Conservation (phyloP, 2,113 vertebrate species). For the Aptenodytes patagonicus region DNA sequence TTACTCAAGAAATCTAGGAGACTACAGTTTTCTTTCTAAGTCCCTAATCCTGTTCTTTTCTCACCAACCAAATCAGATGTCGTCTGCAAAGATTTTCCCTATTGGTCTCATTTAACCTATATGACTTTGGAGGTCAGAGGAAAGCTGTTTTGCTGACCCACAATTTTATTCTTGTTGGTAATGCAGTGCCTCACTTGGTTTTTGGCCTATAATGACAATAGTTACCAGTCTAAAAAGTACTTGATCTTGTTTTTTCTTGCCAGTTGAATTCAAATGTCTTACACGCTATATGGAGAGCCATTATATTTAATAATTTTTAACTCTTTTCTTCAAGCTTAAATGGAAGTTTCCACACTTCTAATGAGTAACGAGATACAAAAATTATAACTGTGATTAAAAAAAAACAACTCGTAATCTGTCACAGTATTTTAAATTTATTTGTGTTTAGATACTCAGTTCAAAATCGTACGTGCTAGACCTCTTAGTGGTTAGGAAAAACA, state of each 20-base stretch:
- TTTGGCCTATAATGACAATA: not conserved
- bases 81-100: not conserved
- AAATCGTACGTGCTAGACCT: slow-evolving; percentile 32
- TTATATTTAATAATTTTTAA: not conserved
- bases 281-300: not conserved
- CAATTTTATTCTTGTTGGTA: not conserved
- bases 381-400: slow-evolving; percentile 18
- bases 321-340: not conserved
- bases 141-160: not conserved
- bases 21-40: not conserved
- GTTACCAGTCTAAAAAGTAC: not conserved
- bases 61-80: not conserved
- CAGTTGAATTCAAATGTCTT: not conserved
- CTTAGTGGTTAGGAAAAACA: slow-evolving; percentile 60
- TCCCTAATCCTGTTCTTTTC: not conserved
- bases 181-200: not conserved
- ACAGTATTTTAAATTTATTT: slow-evolving; percentile 21
- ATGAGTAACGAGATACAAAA: not conserved
- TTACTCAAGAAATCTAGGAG: not conserved
- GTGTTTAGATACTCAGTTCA: slow-evolving; percentile 29
- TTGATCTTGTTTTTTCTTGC: not conserved
- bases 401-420: not conserved
- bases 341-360: not conserved
- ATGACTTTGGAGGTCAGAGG: not conserved
- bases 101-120: not conserved